phyloP scores from a whole-genome alignment of 2,113 vertebrate species.

The Cyrtonyx montezumae region DNA sequence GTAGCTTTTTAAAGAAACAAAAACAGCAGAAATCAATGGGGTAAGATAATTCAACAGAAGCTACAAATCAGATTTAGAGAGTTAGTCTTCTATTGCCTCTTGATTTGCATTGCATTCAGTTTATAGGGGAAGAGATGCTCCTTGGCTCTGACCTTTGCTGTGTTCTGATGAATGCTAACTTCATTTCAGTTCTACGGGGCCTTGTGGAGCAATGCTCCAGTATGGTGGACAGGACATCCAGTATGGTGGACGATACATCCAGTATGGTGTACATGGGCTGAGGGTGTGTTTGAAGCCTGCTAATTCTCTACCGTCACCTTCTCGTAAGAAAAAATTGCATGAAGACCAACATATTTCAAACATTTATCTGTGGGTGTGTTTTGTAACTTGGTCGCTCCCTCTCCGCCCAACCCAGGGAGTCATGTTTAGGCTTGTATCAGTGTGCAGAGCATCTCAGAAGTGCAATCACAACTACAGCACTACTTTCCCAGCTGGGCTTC shows the following conservation, averaged over 20 bases:
- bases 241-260: no score
- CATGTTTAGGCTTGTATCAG: neutral
- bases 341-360: neutral
- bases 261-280: no score
- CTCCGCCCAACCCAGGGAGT: neutral
- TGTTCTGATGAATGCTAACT: neutral
- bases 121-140: rapidly evolving
- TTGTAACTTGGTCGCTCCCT: neutral
- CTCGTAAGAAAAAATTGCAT: neutral
- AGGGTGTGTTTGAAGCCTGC: neutral
- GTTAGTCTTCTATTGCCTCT: neutral
- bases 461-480: neutral
- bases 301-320: neutral
- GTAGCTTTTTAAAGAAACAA: neutral
- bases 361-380: neutral
- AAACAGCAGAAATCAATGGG: rapidly evolving
- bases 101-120: rapidly evolving
- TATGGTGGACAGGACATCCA: no score
- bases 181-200: neutral
- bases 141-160: rapidly evolving
- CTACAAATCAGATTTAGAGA: neutral
- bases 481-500: neutral
- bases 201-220: neutral
- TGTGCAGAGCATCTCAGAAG: neutral
- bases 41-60: neutral